Evolutionary conservation across 2,888 invertebrate genomes (phyloP), one percentile per base, ranked within the genome.

Genomic region (Polydrusus pterygomalis): DNA sequence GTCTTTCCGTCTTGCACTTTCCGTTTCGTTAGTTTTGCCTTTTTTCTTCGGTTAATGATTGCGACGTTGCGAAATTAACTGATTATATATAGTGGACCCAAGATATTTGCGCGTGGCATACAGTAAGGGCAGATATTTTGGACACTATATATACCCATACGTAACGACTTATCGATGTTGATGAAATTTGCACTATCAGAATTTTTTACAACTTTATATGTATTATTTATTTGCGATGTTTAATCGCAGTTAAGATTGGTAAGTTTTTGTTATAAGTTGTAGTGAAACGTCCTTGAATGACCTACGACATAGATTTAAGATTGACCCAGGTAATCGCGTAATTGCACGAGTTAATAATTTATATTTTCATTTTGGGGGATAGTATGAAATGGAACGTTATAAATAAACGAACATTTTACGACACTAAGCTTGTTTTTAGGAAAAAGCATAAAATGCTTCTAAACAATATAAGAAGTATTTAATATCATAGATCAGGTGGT

Each of bases 11-110:
- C 38, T 40, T 15, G 60, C 62, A 70, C 71, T 75, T 70, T 75
- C 75, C 67, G 63, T 75, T 75, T 75, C 71, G 67, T 75, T 67
- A 56, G 69, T 58, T 74, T 13, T 49, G 49, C 69, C 47, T 74
- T 68, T 56, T 51, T 25, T 40, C 54, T 68, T 54, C 9, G 9
- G n/a, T 34, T 49, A 34, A 47, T 51, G 20, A 11, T 43, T 67
- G 25, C 25, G 54, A 51, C 15, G 18, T 51, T 68, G 38, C 43
- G 20, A 45, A 20, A 25, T 64, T 40, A 45, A 40, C 43, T 34
- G 34, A 34, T 34, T 34, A 25, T 34, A 34, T 34, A 34, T 34
- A 34, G 34, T 34, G 34, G 34, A 10, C 34, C 9, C 34, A 34
- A 34, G 34, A 34, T 34, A 34, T 9, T 34, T 34, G 10, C 25